Evolutionary conservation across 2,113 vertebrate genomes (phyloP).

Genomic region (Micromys minutus): DNA sequence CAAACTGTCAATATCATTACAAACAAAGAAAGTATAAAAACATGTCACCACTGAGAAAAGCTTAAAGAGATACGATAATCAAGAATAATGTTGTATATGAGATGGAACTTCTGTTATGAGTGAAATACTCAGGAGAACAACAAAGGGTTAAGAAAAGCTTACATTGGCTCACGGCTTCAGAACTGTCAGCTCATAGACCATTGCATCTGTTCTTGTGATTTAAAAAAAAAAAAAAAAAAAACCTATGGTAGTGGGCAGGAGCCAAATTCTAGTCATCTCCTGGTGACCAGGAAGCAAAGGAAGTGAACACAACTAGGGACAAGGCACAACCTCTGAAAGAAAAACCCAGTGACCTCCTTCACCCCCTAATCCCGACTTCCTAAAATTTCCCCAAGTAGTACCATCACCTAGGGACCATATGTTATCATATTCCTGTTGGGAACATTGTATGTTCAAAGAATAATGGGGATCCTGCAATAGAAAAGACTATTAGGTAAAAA

Average conservation of each 20-base stretch:
- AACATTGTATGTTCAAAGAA: background rate
- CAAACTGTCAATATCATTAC: background rate
- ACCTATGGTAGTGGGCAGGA: background rate
- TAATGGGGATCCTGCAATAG: background rate
- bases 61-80: background rate
- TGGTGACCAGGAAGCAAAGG: background rate
- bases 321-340: background rate
- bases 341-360: background rate
- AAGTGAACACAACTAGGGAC: background rate
- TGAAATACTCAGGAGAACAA: background rate
- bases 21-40: background rate
- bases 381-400: background rate
- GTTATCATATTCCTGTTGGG: background rate
- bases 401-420: background rate
- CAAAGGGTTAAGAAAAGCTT: background rate
- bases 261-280: background rate
- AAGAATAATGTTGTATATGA: background rate
- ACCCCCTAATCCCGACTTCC: background rate
- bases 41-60: background rate
- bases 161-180: background rate
- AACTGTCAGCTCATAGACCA: background rate
- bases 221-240: background rate
- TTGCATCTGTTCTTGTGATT: background rate
- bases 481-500: constrained; percentile 13
- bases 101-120: background rate